Percentiles rank a stretch among this genome's conserved stretches.
Evolutionary conservation across 2,797 vertebrate genomes (phyloP).

Genomic region (Xenopus petersii): DNA sequence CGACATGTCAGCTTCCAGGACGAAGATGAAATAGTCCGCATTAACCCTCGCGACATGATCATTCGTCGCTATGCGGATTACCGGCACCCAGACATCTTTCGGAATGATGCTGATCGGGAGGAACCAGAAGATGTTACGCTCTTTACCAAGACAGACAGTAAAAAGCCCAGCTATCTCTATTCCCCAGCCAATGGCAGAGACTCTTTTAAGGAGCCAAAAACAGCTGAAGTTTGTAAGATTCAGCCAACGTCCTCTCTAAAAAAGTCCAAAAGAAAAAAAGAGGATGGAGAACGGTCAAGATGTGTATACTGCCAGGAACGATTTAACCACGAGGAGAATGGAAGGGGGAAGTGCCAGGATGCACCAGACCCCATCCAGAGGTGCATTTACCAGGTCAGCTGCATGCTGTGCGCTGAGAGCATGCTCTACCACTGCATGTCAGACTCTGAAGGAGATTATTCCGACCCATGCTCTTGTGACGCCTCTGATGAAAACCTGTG

Average conservation of each 20-base stretch:
- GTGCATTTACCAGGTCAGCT: slow-evolving; percentile 98
- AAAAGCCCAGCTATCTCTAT: slow-evolving; percentile 91
- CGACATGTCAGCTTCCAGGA: slow-evolving; percentile 96
- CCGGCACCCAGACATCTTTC: slow-evolving; percentile 94
- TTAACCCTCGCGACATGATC: slow-evolving; percentile 94
- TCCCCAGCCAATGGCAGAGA: slow-evolving; percentile 78
- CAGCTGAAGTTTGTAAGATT: slow-evolving; percentile 76
- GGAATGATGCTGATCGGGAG: slow-evolving; percentile 84
- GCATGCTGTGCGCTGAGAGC: slow-evolving; percentile 98
- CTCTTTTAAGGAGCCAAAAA: slow-evolving; percentile 85
- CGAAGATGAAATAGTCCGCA: slow-evolving; percentile 95
- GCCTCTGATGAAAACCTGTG: slow-evolving; percentile 97
- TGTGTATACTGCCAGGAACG: slow-evolving; percentile 97
- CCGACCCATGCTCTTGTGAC: slow-evolving; percentile 97
- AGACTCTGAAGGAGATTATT: slow-evolving; percentile 97
- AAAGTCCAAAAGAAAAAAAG: slow-evolving; percentile 87
- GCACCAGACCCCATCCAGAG: slow-evolving; percentile 95
- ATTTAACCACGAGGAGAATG: slow-evolving; percentile 97
- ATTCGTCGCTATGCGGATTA: slow-evolving; percentile 97
- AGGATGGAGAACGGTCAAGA: slow-evolving; percentile 94
- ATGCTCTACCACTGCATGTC: slow-evolving; percentile 99
- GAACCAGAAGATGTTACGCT: slow-evolving; percentile 77
- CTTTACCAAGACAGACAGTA: slow-evolving; percentile 89
- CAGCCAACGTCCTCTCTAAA: slow-evolving; percentile 82
- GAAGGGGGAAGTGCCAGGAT: slow-evolving; percentile 93